Percentiles rank a stretch among this genome's conserved stretches.
Evolutionary conservation across 2,113 vertebrate genomes (phyloP).

Genomic region (Pyrgilauda ruficollis): DNA sequence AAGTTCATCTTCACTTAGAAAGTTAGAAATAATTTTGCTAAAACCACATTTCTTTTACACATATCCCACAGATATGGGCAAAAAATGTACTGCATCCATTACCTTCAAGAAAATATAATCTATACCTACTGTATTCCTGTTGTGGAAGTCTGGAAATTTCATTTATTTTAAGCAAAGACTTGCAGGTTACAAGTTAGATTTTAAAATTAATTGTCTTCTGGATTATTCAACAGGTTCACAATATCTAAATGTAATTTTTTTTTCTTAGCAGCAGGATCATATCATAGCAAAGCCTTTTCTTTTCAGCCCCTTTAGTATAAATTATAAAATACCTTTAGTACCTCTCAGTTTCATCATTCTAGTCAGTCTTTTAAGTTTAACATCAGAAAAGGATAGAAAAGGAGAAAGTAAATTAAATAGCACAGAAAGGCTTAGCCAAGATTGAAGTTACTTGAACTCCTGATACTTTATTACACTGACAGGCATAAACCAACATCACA

Average conservation of each 20-base stretch:
- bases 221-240: not conserved
- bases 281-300: not conserved
- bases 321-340: not conserved
- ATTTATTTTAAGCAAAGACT: not conserved
- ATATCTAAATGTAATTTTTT: not conserved
- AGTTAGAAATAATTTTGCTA: not conserved
- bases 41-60: not conserved
- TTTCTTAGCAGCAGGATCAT: not conserved
- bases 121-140: not conserved
- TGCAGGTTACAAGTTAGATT: not conserved
- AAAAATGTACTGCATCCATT: not conserved
- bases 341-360: not conserved
- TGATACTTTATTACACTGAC: not conserved
- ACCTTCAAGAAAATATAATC: not conserved
- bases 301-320: not conserved
- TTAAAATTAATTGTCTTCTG: not conserved
- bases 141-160: not conserved
- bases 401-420: not conserved
- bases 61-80: not conserved
- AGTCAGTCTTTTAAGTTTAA: not conserved
- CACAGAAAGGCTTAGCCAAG: not conserved
- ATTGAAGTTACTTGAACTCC: not conserved
- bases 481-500: not conserved
- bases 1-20: not conserved
- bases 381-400: not conserved